Evolutionary conservation across 2,888 invertebrate genomes (phyloP).

Genomic region (Mesorhabditis spiculigera): DNA sequence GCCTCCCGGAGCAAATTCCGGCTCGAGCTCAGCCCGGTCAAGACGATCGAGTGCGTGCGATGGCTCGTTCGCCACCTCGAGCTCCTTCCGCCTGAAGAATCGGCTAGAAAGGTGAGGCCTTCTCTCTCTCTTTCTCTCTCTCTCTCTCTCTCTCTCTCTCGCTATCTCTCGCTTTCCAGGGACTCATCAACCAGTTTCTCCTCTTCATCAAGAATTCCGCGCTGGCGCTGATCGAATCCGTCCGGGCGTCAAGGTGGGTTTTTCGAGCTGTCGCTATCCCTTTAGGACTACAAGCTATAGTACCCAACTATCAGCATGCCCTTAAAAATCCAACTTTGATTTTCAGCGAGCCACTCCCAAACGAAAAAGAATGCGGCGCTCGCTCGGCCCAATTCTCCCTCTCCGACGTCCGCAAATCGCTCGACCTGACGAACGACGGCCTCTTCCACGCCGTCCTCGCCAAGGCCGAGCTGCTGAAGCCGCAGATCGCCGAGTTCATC

Average conservation of each 20-base stretch:
- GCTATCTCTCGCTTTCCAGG: slow-evolving; percentile 11
- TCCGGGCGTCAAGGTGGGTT: slow-evolving; percentile 35
- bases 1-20: no score
- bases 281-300: not conserved
- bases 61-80: slow-evolving; percentile 38
- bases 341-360: slow-evolving; percentile 26
- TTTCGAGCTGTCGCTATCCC: not conserved
- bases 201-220: slow-evolving; percentile 46
- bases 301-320: not conserved
- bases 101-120: slow-evolving; percentile 2
- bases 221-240: slow-evolving; percentile 35
- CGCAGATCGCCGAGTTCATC: slow-evolving; percentile 48
- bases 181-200: slow-evolving; percentile 45
- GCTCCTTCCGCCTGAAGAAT: slow-evolving; percentile 35
- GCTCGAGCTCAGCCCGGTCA: slow-evolving; percentile 24
- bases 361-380: slow-evolving; percentile 32
- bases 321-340: not conserved
- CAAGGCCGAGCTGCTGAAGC: slow-evolving; percentile 43
- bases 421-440: slow-evolving; percentile 33
- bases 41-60: slow-evolving; percentile 26
- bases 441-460: slow-evolving; percentile 49
- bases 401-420: slow-evolving; percentile 29
- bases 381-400: slow-evolving; percentile 29
- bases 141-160: no score
- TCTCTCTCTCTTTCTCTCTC: not conserved